phyloP scores from a whole-genome alignment of 2,888 invertebrate species.

The Bhutanitis thaidina region DNA sequence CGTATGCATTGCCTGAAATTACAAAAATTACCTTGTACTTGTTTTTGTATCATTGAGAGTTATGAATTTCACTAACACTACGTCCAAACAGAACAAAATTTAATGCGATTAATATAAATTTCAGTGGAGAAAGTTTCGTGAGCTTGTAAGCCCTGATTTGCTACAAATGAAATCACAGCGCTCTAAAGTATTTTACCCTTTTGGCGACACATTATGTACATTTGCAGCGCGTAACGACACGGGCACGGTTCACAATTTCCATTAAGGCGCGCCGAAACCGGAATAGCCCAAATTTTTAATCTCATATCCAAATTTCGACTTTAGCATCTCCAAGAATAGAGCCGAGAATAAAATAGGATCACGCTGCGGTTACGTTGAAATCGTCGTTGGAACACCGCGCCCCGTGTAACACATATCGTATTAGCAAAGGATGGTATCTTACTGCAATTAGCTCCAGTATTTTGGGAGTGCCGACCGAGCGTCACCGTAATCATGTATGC shows the following conservation, averaged over 20 bases:
- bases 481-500: constrained; percentile 6
- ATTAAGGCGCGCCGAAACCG: constrained; percentile 57
- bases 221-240: constrained; percentile 76
- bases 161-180: constrained; percentile 69
- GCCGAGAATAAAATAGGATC: constrained; percentile 29
- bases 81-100: constrained; percentile 20
- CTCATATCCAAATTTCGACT: constrained; percentile 40
- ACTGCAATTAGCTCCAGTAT: constrained; percentile 74
- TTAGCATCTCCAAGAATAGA: constrained; percentile 32
- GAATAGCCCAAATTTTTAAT: constrained; percentile 53
- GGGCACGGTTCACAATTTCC: constrained; percentile 77
- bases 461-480: constrained; percentile 54
- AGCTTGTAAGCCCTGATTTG: constrained; percentile 55
- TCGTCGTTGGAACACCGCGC: constrained; percentile 45
- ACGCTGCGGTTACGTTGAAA: constrained; percentile 41
- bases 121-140: constrained; percentile 64
- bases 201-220: constrained; percentile 79
- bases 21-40: no score
- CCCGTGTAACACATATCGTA: constrained; percentile 76
- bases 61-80: no score
- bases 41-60: no score
- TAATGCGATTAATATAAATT: constrained; percentile 52
- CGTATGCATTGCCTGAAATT: no score
- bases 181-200: constrained; percentile 77
- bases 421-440: constrained; percentile 77